Percentiles rank a stretch among this genome's conserved stretches.
Conservation (phyloP, 2,797 vertebrate genomes). For the Coreius guichenoti region DNA sequence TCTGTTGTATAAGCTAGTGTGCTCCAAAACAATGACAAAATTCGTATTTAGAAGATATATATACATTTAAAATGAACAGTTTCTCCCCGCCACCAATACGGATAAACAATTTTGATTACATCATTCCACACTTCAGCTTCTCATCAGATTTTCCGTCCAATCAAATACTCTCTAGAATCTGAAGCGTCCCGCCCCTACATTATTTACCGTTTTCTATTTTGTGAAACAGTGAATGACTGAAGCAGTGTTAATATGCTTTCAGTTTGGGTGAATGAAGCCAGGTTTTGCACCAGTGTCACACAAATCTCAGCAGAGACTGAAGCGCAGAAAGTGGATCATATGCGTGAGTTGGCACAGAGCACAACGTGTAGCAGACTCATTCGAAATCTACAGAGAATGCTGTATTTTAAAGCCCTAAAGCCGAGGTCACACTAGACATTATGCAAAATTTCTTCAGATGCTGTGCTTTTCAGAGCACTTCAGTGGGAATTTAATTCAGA, state of each 20-base stretch:
- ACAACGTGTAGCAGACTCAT: neutral
- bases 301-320: neutral
- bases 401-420: neutral
- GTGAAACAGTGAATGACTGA: neutral
- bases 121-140: neutral
- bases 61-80: neutral
- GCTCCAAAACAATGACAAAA: too few species aligned
- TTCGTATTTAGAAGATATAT: neutral
- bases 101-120: neutral
- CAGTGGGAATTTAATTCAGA: neutral
- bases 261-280: neutral
- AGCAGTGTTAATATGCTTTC: neutral
- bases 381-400: neutral
- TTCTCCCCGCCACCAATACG: neutral
- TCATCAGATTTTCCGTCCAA: neutral
- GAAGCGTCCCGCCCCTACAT: neutral
- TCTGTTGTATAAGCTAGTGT: neutral
- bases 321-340: neutral
- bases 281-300: neutral
- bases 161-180: neutral
- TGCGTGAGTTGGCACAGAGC: too few species aligned
- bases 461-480: neutral
- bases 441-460: too few species aligned
- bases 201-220: neutral
- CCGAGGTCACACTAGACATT: neutral